These are phyloP conservation scores for Chaenocephalus aceratus DNA, from an alignment of 2,113 vertebrate genomes.

Conservation along the genomic window DNA sequence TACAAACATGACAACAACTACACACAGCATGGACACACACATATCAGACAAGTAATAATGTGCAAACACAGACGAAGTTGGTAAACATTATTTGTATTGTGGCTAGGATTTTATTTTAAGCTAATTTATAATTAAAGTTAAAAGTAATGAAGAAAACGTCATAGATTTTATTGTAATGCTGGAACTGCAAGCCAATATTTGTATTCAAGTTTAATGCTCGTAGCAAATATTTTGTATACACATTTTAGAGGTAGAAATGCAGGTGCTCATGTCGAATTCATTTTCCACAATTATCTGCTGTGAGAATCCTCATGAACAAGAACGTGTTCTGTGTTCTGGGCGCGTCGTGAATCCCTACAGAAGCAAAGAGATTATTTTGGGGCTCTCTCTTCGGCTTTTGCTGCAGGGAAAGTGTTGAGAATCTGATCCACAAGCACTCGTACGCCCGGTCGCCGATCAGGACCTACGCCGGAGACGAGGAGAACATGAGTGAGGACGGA, in stretches of 20 bases:
- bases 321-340: neutral
- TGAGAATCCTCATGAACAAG: neutral
- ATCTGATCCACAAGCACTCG: slow-evolving; percentile 99
- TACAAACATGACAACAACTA: neutral
- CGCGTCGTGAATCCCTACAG: too few species aligned
- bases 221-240: too few species aligned
- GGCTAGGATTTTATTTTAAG: too few species aligned
- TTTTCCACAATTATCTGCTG: neutral
- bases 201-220: too few species aligned
- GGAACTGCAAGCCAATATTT: too few species aligned
- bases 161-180: too few species aligned
- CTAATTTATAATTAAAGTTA: too few species aligned
- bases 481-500: slow-evolving; percentile 90
- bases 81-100: too few species aligned
- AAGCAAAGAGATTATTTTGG: slow-evolving; percentile 80
- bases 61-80: too few species aligned
- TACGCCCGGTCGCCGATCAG: slow-evolving; percentile 97
- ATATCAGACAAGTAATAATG: neutral
- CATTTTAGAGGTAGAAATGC: too few species aligned
- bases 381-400: slow-evolving; percentile 77
- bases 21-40: neutral
- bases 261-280: neutral
- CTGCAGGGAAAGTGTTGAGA: slow-evolving; percentile 97
- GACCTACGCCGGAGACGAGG: slow-evolving; percentile 95
- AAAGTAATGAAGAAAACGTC: too few species aligned